Evolutionary conservation across 2,113 vertebrate species (phyloP), one percentile per base, ranked within the genome.

Genomic region (Cyprinodon brontotheroides): DNA sequence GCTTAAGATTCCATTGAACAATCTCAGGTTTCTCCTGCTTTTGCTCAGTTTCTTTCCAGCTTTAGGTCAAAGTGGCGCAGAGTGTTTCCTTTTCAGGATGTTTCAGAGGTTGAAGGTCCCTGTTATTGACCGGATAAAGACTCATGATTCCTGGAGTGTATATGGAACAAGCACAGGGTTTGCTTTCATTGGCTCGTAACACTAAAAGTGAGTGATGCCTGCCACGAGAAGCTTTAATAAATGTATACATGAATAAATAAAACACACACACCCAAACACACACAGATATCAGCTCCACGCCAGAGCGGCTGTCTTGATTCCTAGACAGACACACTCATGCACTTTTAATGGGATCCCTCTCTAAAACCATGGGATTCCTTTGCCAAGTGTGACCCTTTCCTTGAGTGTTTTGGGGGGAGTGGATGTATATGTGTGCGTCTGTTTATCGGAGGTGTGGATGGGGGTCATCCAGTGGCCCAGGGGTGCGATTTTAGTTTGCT

Each of bases 261-360:
- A 72, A 82, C 80, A 78, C 81, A 81, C 78, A 80, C 70, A 79
- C 70, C 75, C 64, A 69, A 76, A 74, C 73, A 70, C 68, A 71
- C 65, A 74, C 15, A 80, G 75, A 78, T 77, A 78, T 88, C 83
- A n/a, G 73, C 79, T 40, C 72, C 77, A 81, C 66, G 48, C 65
- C 61, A 77, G 80, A 79, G 65, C 66, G 45, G 61, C 77, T 89
- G 75, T 87, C 81, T 87, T 87, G 86, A 90, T 92, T 94, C 89
- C 81, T 91, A 89, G 89, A 94, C 92, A 89, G 90, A 87, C 80
- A 90, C 81, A 86, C 91, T 94, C 91, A 94, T 94, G 82, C 91
- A 93, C 89, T 90, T 92, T 93, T 93, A 90, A 93, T 93, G 80
- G 71, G 85, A 88, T 89, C 68, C 81, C 43, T 86, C 83, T 87